Evolutionary conservation across 2,113 vertebrate species (phyloP).

Genomic region (Rhynchomys soricoides): DNA sequence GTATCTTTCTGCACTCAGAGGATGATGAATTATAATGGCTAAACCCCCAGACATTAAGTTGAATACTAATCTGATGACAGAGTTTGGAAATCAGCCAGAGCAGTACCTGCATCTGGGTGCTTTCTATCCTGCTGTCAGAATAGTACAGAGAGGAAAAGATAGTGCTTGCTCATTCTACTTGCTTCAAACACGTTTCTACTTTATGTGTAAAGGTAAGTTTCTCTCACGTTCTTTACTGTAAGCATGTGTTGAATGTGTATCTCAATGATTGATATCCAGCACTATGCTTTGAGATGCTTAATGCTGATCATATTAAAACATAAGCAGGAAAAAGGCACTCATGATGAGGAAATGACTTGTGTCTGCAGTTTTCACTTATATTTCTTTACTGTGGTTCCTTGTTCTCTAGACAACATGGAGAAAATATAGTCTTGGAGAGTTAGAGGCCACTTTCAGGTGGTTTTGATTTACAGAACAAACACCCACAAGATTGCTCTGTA

Average conservation of each 20-base stretch:
- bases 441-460: neutral
- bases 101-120: constrained; percentile 20
- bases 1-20: constrained; percentile 78
- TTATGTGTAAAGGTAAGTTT: constrained; percentile 38
- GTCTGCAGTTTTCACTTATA: neutral
- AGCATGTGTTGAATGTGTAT: neutral
- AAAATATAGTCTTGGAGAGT: no score
- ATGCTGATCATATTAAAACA: constrained; percentile 11
- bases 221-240: neutral
- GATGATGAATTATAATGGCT: constrained; percentile 83
- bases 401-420: neutral
- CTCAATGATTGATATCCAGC: neutral
- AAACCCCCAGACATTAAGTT: constrained; percentile 75
- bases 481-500: neutral
- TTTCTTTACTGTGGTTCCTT: neutral
- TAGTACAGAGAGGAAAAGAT: constrained; percentile 56
- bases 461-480: constrained; percentile 73
- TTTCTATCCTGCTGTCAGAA: constrained; percentile 65
- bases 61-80: constrained; percentile 82
- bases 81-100: constrained; percentile 74
- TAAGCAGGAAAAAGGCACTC: neutral
- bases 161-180: neutral
- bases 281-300: neutral
- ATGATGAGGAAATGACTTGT: neutral
- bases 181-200: constrained; percentile 11